These are phyloP conservation scores for Conchocele bisecta DNA, from an alignment of 2,888 invertebrate genomes.

Conservation along the genomic window DNA sequence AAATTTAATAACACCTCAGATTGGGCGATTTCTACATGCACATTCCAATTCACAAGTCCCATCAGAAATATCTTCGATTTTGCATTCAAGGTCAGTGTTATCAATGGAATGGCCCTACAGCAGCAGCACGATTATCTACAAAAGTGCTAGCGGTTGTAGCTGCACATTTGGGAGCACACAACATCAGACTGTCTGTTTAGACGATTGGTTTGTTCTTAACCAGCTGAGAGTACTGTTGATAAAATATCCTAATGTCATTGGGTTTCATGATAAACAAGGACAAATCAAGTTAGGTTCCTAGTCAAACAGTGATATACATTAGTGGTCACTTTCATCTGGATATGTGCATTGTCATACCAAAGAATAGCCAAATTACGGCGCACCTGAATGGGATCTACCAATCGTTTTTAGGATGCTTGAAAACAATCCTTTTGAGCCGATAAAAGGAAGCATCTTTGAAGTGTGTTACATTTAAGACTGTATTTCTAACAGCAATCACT, in stretches of 20 bases:
- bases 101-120: constrained; percentile 41
- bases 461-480: background rate
- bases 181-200: constrained; percentile 31
- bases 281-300: no score
- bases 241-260: constrained; percentile 22
- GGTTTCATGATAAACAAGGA: no score
- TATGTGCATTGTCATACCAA: constrained; percentile 28
- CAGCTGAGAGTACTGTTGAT: constrained; percentile 14
- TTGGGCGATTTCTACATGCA: constrained; percentile 36
- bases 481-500: constrained; percentile 20
- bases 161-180: constrained; percentile 29
- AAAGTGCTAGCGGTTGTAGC: constrained; percentile 42
- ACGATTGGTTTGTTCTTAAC: constrained; percentile 52
- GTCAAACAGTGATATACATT: constrained; percentile 24
- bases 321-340: constrained; percentile 33
- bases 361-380: no score
- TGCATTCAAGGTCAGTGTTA: constrained; percentile 19
- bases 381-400: constrained; percentile 6
- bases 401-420: background rate
- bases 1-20: constrained; percentile 35
- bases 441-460: background rate
- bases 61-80: constrained; percentile 43
- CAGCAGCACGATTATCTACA: constrained; percentile 39
- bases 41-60: constrained; percentile 18
- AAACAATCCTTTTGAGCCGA: constrained; percentile 3